Percentiles rank a stretch among this genome's conserved stretches.
Conservation (phyloP, 2,113 vertebrate species). For the Python bivittatus region DNA sequence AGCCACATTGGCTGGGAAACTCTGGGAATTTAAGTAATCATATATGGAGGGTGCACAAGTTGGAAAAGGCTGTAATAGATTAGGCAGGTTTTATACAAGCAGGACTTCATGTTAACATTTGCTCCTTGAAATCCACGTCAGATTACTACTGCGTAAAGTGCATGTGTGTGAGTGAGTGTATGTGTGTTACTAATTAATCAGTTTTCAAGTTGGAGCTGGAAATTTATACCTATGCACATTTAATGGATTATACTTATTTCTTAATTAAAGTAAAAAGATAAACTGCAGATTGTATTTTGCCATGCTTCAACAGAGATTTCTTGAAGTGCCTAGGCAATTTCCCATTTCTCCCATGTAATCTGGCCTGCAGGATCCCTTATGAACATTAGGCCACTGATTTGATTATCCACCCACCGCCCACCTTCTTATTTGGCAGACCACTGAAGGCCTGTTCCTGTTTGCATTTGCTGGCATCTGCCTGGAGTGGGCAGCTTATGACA, state of each 20-base stretch:
- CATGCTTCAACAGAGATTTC: neutral
- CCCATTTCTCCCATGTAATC: neutral
- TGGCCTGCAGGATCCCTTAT: conserved; percentile 30
- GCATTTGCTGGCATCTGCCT: conserved; percentile 65
- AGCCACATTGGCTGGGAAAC: neutral
- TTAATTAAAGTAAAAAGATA: neutral
- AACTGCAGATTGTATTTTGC: neutral
- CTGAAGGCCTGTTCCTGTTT: conserved; percentile 54
- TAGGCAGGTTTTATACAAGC: neutral
- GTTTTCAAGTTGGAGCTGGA: conserved; percentile 25
- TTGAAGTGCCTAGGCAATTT: conserved; percentile 1
- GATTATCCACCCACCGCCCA: conserved; percentile 46
- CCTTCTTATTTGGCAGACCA: conserved; percentile 57
- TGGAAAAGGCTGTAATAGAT: neutral
- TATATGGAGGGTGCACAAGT: conserved; percentile 7
- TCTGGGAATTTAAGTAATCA: neutral
- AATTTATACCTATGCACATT: neutral
- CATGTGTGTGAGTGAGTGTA: neutral
- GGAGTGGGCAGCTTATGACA: conserved; percentile 66
- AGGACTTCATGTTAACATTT: neutral
- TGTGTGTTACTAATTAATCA: neutral
- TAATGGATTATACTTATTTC: neutral
- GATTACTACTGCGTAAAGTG: neutral
- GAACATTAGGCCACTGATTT: conserved; percentile 41
- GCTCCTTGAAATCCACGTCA: neutral